phyloP scores from a whole-genome alignment of 2,888 invertebrate species.

The Panopea generosa region DNA sequence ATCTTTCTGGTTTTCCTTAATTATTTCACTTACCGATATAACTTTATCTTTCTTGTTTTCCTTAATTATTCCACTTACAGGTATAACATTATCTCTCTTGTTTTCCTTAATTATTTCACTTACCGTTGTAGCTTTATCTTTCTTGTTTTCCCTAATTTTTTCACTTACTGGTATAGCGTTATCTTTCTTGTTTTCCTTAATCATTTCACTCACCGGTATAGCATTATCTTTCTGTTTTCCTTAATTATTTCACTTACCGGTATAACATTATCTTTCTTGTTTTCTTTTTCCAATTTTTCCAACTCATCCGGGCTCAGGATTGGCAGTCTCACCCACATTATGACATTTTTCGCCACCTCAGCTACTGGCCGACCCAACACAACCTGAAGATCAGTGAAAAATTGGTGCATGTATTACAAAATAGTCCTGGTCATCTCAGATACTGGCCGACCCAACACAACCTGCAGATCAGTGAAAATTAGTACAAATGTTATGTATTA shows the following conservation, averaged over 20 bases:
- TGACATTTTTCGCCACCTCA: constrained; percentile 75
- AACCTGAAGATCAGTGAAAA: constrained; percentile 66
- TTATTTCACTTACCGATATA: constrained; percentile 81
- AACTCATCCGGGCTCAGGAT: constrained; percentile 80
- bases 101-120: too few species aligned
- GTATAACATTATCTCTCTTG: constrained; percentile 78
- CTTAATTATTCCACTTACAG: too few species aligned
- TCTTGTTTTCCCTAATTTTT: constrained; percentile 82
- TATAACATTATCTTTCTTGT: constrained; percentile 79
- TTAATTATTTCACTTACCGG: constrained; percentile 76
- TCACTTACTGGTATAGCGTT: constrained; percentile 80
- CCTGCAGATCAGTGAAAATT: constrained; percentile 62
- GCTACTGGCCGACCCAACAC: constrained; percentile 74
- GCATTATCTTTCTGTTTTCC: constrained; percentile 81
- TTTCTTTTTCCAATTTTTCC: constrained; percentile 79
- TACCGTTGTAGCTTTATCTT: constrained; percentile 80
- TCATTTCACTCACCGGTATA: constrained; percentile 81
- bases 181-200: constrained; percentile 81
- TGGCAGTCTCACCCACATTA: constrained; percentile 76
- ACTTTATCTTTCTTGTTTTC: constrained; percentile 81
- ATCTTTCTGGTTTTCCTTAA: constrained; percentile 82
- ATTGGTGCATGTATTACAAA: too few species aligned
- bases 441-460: constrained; percentile 75
- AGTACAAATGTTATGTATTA: too few species aligned
- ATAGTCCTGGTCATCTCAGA: constrained; percentile 73